phyloP scores from a whole-genome alignment of 2,113 vertebrate species.

The Pithys albifrons region DNA sequence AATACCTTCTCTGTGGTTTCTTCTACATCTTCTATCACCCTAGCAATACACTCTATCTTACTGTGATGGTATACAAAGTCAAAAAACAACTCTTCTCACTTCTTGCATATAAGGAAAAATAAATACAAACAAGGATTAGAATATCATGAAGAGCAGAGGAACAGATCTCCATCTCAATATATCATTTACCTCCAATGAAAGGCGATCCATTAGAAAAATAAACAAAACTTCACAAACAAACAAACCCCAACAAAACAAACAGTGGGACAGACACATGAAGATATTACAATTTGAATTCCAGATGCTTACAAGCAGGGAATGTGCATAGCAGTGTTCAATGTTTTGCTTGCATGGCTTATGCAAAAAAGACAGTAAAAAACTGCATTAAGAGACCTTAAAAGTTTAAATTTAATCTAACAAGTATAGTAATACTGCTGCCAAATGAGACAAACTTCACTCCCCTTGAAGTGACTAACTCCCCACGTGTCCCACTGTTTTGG shows the following conservation, averaged over 20 bases:
- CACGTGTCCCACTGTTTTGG: background rate
- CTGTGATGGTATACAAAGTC: background rate
- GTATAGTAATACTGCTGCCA: background rate
- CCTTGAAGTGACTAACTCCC: background rate
- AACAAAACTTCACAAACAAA: background rate
- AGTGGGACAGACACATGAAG: background rate
- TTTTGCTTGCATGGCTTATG: background rate
- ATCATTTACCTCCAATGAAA: background rate
- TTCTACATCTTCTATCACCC: background rate
- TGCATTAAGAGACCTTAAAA: background rate
- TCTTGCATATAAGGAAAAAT: background rate
- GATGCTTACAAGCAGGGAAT: background rate
- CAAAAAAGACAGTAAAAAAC: background rate
- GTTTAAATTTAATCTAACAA: background rate
- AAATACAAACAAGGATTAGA: background rate
- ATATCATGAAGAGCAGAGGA: background rate
- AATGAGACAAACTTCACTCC: background rate
- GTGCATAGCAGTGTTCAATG: background rate
- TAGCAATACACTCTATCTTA: background rate
- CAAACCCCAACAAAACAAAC: background rate
- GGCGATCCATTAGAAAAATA: background rate
- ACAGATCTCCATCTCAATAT: background rate
- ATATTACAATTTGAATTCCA: background rate
- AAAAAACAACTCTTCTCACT: conserved; percentile 10
- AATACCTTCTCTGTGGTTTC: background rate